phyloP scores from a whole-genome alignment of 2,797 vertebrate genomes.

The Acanthopagrus latus region DNA sequence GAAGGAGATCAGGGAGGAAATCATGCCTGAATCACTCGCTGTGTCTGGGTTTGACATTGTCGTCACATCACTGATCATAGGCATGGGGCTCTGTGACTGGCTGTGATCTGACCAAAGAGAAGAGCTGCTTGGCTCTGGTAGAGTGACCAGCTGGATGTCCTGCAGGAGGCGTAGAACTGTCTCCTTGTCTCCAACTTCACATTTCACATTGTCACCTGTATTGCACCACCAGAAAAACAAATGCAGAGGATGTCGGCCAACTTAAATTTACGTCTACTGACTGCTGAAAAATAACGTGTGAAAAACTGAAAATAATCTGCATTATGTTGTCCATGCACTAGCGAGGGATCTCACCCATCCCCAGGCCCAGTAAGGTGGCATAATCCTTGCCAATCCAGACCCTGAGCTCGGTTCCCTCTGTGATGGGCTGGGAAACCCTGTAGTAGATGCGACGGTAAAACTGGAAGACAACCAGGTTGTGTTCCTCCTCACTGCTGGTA shows the following conservation, averaged over 20 bases:
- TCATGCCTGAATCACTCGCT: slow-evolving; percentile 6
- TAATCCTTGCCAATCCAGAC: slow-evolving; percentile 86
- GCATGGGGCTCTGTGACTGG: slow-evolving; percentile 78
- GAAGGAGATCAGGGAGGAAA: slow-evolving; percentile 37
- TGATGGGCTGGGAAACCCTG: slow-evolving; percentile 78
- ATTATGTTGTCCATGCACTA: neutral
- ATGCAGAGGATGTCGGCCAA: neutral
- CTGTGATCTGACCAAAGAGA: slow-evolving; percentile 76
- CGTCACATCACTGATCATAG: slow-evolving; percentile 72
- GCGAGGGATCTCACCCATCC: slow-evolving; percentile 72
- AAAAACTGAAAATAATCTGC: neutral
- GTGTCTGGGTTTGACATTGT: slow-evolving; percentile 55
- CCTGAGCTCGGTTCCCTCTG: slow-evolving; percentile 77
- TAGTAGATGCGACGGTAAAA: slow-evolving; percentile 85
- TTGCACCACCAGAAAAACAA: neutral
- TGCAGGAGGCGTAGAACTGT: slow-evolving; percentile 83
- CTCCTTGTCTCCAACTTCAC: slow-evolving; percentile 85
- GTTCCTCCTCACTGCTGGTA: slow-evolving; percentile 79
- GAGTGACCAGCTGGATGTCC: slow-evolving; percentile 81
- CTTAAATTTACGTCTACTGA: no score
- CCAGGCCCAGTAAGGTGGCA: slow-evolving; percentile 81
- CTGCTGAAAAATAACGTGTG: neutral
- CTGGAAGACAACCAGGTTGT: slow-evolving; percentile 84
- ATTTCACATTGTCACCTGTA: slow-evolving; percentile 82
- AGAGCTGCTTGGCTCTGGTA: slow-evolving; percentile 70